Base-by-base conservation (phyloP, 2,888 invertebrate genomes). In the Parnassius smintheus region DNA sequence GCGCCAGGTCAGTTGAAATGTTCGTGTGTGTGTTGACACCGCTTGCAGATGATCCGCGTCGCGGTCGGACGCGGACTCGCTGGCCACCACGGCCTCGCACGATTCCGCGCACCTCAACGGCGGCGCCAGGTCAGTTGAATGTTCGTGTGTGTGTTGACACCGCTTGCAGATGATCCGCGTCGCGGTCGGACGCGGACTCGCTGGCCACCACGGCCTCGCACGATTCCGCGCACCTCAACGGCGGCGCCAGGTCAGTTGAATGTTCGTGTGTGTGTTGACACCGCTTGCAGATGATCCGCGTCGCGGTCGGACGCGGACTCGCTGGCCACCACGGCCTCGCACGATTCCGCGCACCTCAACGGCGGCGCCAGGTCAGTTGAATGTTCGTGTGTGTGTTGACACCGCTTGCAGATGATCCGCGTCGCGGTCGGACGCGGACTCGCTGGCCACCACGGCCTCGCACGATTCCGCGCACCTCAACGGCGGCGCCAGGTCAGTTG, bases 131-230 rank as follows among this genome's bases (percentile, higher is more conserved):
- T n/a, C n/a, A n/a, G n/a, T n/a, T n/a, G n/a, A n/a, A n/a, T n/a
- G n/a, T n/a, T n/a, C n/a, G n/a, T 22, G 2, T 2, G 45, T 46
- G 25, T 56, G 48, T 13, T 46, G 2, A n/a, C n/a, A n/a, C n/a
- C n/a, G 18, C 2, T 8, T 53, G 2, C 72, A 84, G 94, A 13
- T 87, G 94, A n/a, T 95, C 35, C 1, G 35, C 35, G 35, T 35
- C 95, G 0, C 94, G 94, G 63, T 96, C 96, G 59, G 96, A 96
- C 81, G 96, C 95, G 0, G 97, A 97, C 82, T 96, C 96, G 72
- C 94, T 97, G 67, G 95, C 96, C 22, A 95, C 96, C 55, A 95
- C 95, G 72, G 93, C 94, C 71, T 95, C 96, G 82, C 96, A 96
- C 82, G 96, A 96, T 51, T 82, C 82, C 53, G 67, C 72, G 42